Evolutionary conservation across 2,113 vertebrate species (phyloP), one percentile per base, ranked within the genome.

Genomic region (Tylochromis polylepis): DNA sequence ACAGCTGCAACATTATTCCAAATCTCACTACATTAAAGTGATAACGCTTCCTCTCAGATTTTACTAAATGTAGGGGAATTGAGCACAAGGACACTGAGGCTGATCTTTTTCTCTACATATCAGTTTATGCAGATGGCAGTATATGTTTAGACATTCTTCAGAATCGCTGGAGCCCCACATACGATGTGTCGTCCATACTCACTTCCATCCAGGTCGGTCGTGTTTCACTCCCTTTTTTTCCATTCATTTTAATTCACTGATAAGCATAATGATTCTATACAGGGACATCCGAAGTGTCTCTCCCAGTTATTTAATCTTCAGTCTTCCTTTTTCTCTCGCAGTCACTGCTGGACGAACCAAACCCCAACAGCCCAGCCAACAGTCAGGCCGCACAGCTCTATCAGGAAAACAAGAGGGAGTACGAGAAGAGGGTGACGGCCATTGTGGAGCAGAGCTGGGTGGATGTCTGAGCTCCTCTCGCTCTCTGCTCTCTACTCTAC

Each of bases 121-220:
- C 96, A 99, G 98, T 99, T 94, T 99, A 99, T 86, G 99, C 99
- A 72, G 99, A 99, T 95, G 99, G 99, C 84, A 99, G 98, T 96
- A 99, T 99, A 97, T 99, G 99, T 97, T 97, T 99, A 98, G 99
- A 99, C 96, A 99, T 99, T 88, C 98, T 99, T 94, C 99, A 99
- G 96, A 99, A 99, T 91, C 97, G 98, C 90, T 99, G 98, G 98
- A 99, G 98, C 95, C 98, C 98, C 82, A 99, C 98, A 3, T 99
- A 99, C 0, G 98, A 99, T 72, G 98, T 99, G 55, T 99, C 98
- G 65, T 99, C 98, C 95, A 99, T 99, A 96, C 97, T 99, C 96
- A 99, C 99, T 84, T 99, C 99, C 87, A 99, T 99, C 96, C 99
- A 99, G 98, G 99, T 99, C 90, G 92, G 92, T 92, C 22, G 4